Conservation (phyloP, 2,888 invertebrate genomes). For the Pycnomerus fuliginosus region DNA sequence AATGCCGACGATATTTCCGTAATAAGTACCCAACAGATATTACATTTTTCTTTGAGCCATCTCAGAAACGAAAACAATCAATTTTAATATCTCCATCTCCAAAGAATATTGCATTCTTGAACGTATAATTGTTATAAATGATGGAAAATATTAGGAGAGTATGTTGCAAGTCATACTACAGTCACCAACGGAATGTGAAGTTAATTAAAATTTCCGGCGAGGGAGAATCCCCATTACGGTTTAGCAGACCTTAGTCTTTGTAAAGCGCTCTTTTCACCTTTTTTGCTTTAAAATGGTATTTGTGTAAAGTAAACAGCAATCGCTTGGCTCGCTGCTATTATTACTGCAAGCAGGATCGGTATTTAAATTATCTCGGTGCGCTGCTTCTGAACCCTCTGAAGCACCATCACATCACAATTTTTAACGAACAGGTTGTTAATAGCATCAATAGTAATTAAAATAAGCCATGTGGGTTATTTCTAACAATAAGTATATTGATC, state of each 20-base stretch:
- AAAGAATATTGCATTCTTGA: conserved; percentile 24
- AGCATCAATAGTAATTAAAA: no score
- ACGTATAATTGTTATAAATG: conserved; percentile 24
- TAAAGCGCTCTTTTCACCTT: no score
- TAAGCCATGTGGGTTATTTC: no score
- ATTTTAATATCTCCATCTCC: conserved; percentile 23
- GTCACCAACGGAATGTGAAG: conserved; percentile 16
- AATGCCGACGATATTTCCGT: conserved; percentile 21
- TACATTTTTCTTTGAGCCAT: conserved; percentile 24
- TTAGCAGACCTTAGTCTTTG: no score
- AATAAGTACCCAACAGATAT: conserved; percentile 23
- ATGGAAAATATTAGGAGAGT: conserved; percentile 21
- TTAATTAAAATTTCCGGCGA: conserved; percentile 22
- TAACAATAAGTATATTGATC: no score
- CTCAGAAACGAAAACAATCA: conserved; percentile 23
- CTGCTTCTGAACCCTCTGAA: no score
- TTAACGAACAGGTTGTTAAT: no score
- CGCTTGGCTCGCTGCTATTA: conserved; percentile 17
- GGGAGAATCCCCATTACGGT: no score
- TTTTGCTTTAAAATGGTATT: no score
- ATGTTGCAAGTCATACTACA: conserved; percentile 24
- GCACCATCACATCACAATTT: no score
- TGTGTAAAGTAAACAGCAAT: neutral
- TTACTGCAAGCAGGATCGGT: conserved; percentile 31
- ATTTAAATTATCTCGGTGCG: conserved; percentile 35